Evolutionary conservation across 2,797 vertebrate genomes (phyloP).

Genomic region (Anabas testudineus): DNA sequence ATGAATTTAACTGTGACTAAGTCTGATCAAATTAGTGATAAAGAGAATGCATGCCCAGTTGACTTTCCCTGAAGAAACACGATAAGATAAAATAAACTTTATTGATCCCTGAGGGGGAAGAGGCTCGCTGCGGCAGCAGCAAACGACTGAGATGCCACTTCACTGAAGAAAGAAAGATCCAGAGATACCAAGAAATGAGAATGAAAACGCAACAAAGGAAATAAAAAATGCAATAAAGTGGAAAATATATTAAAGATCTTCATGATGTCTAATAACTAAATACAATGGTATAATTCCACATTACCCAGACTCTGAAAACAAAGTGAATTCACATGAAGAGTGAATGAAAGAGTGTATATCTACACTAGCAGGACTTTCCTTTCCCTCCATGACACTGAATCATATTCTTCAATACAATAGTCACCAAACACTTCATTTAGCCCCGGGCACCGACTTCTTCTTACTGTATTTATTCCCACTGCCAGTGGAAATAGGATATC

Average conservation of each 20-base stretch:
- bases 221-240: slow-evolving; percentile 21
- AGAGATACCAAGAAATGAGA: slow-evolving; percentile 21
- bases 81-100: slow-evolving; percentile 44
- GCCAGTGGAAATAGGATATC: background rate
- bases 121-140: background rate
- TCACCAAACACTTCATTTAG: slow-evolving; percentile 40
- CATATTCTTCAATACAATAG: slow-evolving; percentile 24
- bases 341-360: background rate
- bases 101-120: slow-evolving; percentile 44
- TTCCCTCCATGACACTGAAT: slow-evolving; percentile 23
- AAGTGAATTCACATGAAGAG: slow-evolving; percentile 30
- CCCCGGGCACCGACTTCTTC: slow-evolving; percentile 28
- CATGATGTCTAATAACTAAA: slow-evolving; percentile 27
- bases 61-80: slow-evolving; percentile 37
- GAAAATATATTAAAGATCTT: slow-evolving; percentile 51
- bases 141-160: slow-evolving; percentile 17
- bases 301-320: slow-evolving; percentile 1
- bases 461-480: background rate
- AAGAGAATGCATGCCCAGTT: slow-evolving; percentile 18
- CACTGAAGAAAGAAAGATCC: slow-evolving; percentile 25
- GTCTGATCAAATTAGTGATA: slow-evolving; percentile 36
- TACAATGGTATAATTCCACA: slow-evolving; percentile 16
- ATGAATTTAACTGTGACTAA: slow-evolving; percentile 31
- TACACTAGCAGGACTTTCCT: background rate
- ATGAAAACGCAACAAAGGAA: slow-evolving; percentile 18